Evolutionary conservation across 2,888 invertebrate genomes (phyloP), one percentile per base, ranked within the genome.

Genomic region (Blera fallax): DNA sequence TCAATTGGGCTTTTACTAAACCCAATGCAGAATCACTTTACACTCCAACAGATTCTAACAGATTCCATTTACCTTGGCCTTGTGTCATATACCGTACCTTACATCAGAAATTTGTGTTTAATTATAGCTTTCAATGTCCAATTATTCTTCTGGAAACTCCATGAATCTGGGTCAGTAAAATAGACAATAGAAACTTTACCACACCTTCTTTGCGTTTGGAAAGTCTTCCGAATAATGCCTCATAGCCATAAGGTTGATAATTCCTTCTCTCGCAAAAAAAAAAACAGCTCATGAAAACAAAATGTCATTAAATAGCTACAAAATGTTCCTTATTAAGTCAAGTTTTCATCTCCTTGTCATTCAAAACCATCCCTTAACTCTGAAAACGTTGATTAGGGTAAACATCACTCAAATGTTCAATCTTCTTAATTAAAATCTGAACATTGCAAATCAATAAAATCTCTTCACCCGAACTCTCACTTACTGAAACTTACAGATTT

Each of bases 401-500:
- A 54, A 54, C 34, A 6, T 18, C 16, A 10, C 16, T 34, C 32
- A 8, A 52, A 29, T 18, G 54, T 21, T 48, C 27, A 45, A 56
- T 69, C 6, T 29, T 29, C 21, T 54, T 64, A 62, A 64, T 73
- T 54, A 56, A 74, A 64, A 43, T 64, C 43, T 16, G 27, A 52
- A 37, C 54, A 65, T 67, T 50, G 11, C 29, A 37, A 60, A 40
- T 67, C 48, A 50, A 16, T 52, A 27, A 18, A 72, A 54, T 78
- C 29, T 24, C 3, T 16, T 16, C 7, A 14, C 3, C 45, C 0
- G 8, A 24, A n/a, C 24, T 16, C 24, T 10, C 8, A 14, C 18
- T 29, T 43, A 43, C 43, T 32, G 54, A 3, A 34, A 14, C 16
- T 16, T 8, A 32, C 14, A 11, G 27, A 45, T 45, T 43, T 18